Base-by-base conservation (phyloP, 1,140 invertebrate species). In the Zaprionus davidi region DNA sequence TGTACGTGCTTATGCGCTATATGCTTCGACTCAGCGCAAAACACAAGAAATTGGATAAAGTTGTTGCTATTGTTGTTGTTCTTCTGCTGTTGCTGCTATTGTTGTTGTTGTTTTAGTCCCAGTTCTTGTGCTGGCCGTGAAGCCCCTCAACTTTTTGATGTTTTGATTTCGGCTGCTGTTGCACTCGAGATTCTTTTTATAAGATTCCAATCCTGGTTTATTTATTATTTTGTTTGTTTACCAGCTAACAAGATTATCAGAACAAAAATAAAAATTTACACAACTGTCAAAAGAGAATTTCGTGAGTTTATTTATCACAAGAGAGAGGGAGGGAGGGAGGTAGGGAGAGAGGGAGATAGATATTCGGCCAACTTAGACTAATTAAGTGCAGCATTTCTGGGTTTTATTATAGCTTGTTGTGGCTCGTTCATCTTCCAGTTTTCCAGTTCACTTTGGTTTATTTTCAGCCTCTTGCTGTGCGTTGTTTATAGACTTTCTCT, bases 1-100 rank as follows among this genome's bases (percentile, higher is more conserved):
- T 90, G 86, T 90, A 90, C 85, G 85, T 90, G 85, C 85, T 90
- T 90, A 90, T 81, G 86, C 86, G 82, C 86, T 81, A 77, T 90
- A 81, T 90, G 84, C 81, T 81, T 13, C 75, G 85, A 76, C 85
- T 88, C 85, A 90, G 84, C 84, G 78, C 62, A 81, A 76, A 83
- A 74, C 41, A 71, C 72, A 66, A 85, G 76, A 90, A 85, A 88
- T 88, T 85, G 85, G 85, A 90, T 88, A 88, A 90, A 88, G 85
- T 88, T 90, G 76, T 85, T 82, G 55, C 36, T 17, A 6, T 5
- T 20, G 11, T 28, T 60, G 15, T 55, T 56, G 41, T 59, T 12
- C 31, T 73, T 15, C 59, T 53, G 22, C 53, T 70, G 31, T 17
- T 55, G 15, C 28, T 62, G 3, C 4, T n/a, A 6, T 15, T n/a